A percentile compares a stretch with the other conserved stretches of the same genome.
Conservation (phyloP, 1,140 invertebrate genomes). For the Camponotus pennsylvanicus region DNA sequence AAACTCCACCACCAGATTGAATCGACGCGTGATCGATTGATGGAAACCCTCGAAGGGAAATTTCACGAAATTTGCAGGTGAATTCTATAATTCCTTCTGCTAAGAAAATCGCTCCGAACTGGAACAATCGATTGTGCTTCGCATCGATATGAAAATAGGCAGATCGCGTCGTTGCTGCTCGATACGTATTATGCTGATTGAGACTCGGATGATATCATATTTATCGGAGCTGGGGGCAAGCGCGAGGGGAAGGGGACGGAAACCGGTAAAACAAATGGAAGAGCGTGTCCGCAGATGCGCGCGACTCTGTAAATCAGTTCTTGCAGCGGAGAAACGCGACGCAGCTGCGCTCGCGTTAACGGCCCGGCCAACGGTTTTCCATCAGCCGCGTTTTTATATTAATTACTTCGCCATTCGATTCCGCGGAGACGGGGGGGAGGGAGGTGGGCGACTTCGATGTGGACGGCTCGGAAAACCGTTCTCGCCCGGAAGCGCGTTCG, state of each 20-base stretch:
- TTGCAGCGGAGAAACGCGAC: conserved; percentile 37
- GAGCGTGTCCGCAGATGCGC: conserved; percentile 42
- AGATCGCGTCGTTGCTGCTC: neutral
- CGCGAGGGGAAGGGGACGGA: no score
- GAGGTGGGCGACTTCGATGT: neutral
- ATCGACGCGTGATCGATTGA: neutral
- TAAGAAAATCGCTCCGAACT: neutral
- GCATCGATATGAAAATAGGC: neutral
- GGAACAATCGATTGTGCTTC: no score
- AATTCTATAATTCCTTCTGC: neutral
- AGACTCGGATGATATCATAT: conserved; percentile 45
- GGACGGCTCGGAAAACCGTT: conserved; percentile 5
- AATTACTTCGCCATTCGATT: conserved; percentile 65
- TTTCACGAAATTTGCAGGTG: neutral
- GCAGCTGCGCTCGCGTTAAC: conserved; percentile 21
- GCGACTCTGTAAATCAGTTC: conserved; percentile 58
- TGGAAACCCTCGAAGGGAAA: neutral
- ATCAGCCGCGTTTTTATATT: conserved; percentile 56
- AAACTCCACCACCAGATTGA: conserved; percentile 24
- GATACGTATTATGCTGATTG: neutral
- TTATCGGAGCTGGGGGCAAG: neutral
- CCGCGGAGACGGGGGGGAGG: neutral
- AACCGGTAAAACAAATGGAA: conserved; percentile 26
- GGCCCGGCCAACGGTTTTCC: conserved; percentile 21
- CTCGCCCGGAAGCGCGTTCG: neutral